Conservation (phyloP, 2,113 vertebrate species). For the Pseudopodoces humilis region DNA sequence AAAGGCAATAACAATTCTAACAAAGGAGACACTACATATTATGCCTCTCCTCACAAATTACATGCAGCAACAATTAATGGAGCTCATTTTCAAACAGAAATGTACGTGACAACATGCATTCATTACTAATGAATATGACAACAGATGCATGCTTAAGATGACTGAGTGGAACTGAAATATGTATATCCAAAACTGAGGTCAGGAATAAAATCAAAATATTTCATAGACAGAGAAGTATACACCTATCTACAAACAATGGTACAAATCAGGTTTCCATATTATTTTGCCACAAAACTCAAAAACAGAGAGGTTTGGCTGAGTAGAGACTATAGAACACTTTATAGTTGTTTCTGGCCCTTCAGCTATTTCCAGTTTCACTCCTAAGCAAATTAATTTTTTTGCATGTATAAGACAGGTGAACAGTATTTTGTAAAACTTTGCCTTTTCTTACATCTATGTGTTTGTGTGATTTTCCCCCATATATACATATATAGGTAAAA, state of each 20-base stretch:
- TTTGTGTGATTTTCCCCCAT: background rate
- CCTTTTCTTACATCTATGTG: background rate
- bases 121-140: background rate
- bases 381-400: background rate
- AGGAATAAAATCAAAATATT: background rate
- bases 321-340: background rate
- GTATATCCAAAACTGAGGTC: background rate
- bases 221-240: background rate
- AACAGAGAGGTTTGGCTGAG: background rate
- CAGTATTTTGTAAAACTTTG: background rate
- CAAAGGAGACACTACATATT: background rate
- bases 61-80: background rate
- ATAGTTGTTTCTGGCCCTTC: background rate
- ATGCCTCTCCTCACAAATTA: background rate
- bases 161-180: background rate
- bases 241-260: background rate
- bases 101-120: background rate
- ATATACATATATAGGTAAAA: background rate
- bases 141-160: background rate
- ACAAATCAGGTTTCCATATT: background rate
- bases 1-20: background rate
- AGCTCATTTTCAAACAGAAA: background rate
- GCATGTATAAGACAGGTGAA: background rate
- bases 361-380: background rate
- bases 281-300: background rate